A percentile compares a stretch with the other conserved stretches of the same genome.
Conservation (phyloP, 2,888 invertebrate genomes). For the Cosmopolites sordidus region DNA sequence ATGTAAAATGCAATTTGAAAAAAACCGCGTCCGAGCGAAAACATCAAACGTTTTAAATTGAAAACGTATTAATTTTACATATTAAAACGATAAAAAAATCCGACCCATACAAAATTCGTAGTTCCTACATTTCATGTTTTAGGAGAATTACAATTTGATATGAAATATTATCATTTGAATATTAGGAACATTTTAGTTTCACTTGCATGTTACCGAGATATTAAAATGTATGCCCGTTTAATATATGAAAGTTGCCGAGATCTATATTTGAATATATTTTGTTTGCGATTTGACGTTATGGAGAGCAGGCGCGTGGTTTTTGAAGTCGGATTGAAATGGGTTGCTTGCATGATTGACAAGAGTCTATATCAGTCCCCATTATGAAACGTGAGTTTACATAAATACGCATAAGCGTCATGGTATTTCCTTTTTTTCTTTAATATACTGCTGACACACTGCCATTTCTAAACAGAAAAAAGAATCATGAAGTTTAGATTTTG, state of each 20-base stretch:
- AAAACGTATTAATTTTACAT: conserved; percentile 22
- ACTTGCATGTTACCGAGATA: conserved; percentile 16
- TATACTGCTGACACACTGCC: too few relatives aligned
- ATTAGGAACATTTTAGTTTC: conserved; percentile 12
- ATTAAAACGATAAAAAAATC: conserved; percentile 19
- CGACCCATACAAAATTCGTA: background rate
- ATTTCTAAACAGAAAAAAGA: too few relatives aligned
- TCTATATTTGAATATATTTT: conserved; percentile 11
- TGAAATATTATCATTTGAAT: conserved; percentile 22
- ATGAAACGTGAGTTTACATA: background rate
- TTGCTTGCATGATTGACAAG: background rate
- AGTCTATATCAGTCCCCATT: background rate
- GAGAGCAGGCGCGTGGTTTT: background rate
- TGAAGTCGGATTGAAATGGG: background rate
- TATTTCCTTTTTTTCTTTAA: too few relatives aligned
- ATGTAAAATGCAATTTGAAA: background rate
- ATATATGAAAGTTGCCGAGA: conserved; percentile 6
- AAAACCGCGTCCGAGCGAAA: background rate
- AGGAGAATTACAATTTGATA: conserved; percentile 19
- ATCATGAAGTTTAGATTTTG: too few relatives aligned
- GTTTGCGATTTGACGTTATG: background rate
- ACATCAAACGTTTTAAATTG: conserved; percentile 11
- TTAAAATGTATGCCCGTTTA: conserved; percentile 12
- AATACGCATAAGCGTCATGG: background rate
- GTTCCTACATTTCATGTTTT: conserved; percentile 18